phyloP scores from a whole-genome alignment of 2,113 vertebrate genomes.

The Petrocephalus microphthalmus region DNA sequence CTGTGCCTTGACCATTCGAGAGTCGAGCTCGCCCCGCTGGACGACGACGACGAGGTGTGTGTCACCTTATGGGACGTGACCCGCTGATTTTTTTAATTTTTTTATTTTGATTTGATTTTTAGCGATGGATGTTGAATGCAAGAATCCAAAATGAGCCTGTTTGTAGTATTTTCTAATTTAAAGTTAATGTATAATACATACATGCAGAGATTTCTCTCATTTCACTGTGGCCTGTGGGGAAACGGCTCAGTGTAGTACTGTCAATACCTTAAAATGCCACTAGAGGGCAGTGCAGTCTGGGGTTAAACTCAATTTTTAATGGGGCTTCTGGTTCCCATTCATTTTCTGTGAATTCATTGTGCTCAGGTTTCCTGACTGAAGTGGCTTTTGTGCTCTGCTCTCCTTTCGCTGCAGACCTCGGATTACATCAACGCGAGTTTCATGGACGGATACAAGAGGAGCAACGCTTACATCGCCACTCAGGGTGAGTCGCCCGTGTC shows the following conservation, averaged over 20 bases:
- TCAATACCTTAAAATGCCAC: background rate
- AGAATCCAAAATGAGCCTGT: background rate
- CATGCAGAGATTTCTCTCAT: background rate
- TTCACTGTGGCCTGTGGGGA: background rate
- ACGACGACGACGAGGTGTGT: conserved; percentile 62
- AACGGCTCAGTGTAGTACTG: background rate
- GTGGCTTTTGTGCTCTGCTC: background rate
- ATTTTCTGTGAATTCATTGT: conserved; percentile 3
- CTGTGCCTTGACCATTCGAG: conserved; percentile 69
- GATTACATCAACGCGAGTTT: conserved; percentile 74
- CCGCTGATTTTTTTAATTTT: no score
- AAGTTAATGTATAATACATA: background rate
- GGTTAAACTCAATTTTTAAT: background rate
- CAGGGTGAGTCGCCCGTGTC: conserved; percentile 53
- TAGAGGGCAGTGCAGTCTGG: background rate
- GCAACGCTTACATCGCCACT: conserved; percentile 65
- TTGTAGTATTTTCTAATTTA: background rate
- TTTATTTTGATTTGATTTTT: background rate
- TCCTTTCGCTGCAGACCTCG: conserved; percentile 57
- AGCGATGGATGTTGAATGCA: background rate
- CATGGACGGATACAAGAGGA: conserved; percentile 70
- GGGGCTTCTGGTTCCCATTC: no score
- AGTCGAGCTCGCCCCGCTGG: conserved; percentile 56
- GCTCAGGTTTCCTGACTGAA: background rate
- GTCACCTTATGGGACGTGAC: background rate